Base-by-base conservation (phyloP, 2,888 invertebrate genomes). In the Drosophila meridiana region DNA sequence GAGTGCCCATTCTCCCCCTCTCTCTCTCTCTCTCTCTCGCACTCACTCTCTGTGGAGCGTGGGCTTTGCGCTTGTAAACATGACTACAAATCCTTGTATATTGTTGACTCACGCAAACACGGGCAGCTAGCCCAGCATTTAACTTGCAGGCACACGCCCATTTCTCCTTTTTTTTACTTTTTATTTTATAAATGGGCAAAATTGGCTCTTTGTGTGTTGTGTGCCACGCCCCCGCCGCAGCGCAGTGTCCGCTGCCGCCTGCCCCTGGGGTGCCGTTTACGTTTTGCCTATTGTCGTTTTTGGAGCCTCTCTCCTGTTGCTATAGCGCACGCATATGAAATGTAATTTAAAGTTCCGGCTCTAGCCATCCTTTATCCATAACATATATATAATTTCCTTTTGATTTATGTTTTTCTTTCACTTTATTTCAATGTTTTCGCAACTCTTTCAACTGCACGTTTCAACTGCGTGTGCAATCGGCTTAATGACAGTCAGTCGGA, bases 161-260 rank as follows among this genome's bases (percentile, higher is more conserved):
- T 70, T 50, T 58, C 13, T 9, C 30, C 30, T 8, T n/a, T 28
- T 14, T 30, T n/a, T n/a, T 47, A 11, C 11, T 8, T 48, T 32
- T 48, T 48, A 50, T n/a, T 62, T 45, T 53, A 48, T 38, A 74
- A 73, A 61, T 50, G 63, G 58, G 20, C 43, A 61, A 66, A 67
- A 78, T 62, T 68, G 63, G 52, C 59, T 70, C 71, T 56, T 75
- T 78, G 75, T 75, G 71, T 71, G 71, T 48, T 67, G 55, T 78
- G 42, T 42, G 56, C 13, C 56, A 30, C 56, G 56, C 56, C 42
- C 5, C 42, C 28, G 26, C 36, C 14, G 14, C 36, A 34, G 42
- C 50, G 42, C 42, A 38, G n/a, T 38, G 50, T 30, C 32, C n/a
- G 32, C 63, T n/a, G 34, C 28, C 14, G 0, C 9, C 45, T 43